A percentile compares a stretch with the other conserved stretches of the same genome.
These are phyloP conservation scores for Tipula lateralis DNA, from an alignment of 2,888 invertebrate genomes.

Conservation along the genomic window DNA sequence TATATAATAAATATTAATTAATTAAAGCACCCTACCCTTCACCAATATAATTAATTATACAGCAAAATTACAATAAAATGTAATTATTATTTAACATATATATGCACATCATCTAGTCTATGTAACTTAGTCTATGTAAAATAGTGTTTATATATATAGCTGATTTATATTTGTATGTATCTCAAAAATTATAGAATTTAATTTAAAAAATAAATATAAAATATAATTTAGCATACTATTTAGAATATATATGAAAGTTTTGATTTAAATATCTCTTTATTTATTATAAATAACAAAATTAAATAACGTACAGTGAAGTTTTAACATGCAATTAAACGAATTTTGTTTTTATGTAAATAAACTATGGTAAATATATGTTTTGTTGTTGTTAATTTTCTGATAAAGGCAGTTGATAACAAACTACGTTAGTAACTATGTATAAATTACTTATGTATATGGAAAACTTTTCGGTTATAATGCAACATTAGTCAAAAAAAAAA, in stretches of 20 bases:
- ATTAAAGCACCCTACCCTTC: neutral
- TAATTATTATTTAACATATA: neutral
- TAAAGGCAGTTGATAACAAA: neutral
- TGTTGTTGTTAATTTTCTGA: neutral
- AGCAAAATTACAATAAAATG: constrained; percentile 1
- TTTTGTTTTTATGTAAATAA: neutral
- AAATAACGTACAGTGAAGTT: neutral
- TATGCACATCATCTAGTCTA: constrained; percentile 11
- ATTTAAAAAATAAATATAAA: neutral
- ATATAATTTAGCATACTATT: constrained; percentile 3
- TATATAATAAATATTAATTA: neutral
- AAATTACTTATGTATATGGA: neutral
- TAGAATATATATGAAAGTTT: too few relatives aligned
- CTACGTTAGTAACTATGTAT: neutral
- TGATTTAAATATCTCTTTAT: neutral
- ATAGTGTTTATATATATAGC: neutral
- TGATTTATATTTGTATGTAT: neutral
- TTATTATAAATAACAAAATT: neutral
- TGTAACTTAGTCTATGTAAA: neutral
- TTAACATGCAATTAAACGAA: constrained; percentile 11
- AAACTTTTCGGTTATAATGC: neutral
- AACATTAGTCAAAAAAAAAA: neutral
- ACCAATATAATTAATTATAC: neutral
- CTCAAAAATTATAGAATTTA: neutral
- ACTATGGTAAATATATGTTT: neutral